A percentile compares a stretch with the other conserved stretches of the same genome.
Evolutionary conservation across 2,113 vertebrate species (phyloP).

Genomic region (Bothrops jararaca): DNA sequence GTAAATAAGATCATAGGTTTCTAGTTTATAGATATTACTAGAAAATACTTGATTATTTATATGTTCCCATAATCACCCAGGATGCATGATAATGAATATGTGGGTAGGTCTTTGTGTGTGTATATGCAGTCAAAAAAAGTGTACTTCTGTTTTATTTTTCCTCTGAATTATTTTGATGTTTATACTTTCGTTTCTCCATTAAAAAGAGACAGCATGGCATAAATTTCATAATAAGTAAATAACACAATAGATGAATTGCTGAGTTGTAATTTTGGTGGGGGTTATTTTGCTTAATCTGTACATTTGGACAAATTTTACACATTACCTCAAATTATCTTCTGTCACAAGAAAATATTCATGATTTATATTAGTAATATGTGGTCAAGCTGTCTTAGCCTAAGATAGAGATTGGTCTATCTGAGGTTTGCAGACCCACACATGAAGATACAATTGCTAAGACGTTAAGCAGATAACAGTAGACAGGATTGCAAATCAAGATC

Average conservation of each 20-base stretch:
- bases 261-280: background rate
- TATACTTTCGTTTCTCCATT: background rate
- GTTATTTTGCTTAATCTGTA: background rate
- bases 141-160: background rate
- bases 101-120: conserved; percentile 55
- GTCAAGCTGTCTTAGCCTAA: background rate
- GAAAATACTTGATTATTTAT: conserved; percentile 51
- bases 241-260: background rate
- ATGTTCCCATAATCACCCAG: background rate
- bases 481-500: background rate
- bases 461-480: background rate
- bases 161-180: background rate
- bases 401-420: background rate
- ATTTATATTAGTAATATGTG: background rate
- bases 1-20: conserved; percentile 41
- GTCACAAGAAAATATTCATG: background rate
- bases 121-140: conserved; percentile 32
- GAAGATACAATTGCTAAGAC: background rate
- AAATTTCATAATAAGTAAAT: background rate
- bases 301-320: background rate
- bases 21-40: conserved; percentile 56
- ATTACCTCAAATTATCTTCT: background rate
- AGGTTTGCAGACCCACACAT: background rate
- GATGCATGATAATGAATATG: background rate
- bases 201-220: background rate